Evolutionary conservation across 2,888 invertebrate species (phyloP).

Genomic region (Rotaria sp.): DNA sequence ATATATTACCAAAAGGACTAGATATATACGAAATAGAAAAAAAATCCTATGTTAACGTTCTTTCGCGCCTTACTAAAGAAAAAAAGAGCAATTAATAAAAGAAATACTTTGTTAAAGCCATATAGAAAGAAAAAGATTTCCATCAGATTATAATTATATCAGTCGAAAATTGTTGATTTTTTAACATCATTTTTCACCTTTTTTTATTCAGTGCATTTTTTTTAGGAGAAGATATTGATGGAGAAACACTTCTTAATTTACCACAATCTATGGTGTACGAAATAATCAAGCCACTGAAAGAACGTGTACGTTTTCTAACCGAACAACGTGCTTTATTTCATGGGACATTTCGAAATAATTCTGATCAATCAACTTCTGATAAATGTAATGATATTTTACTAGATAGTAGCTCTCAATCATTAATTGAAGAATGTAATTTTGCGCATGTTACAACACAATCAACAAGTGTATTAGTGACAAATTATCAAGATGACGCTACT

Average conservation of each 20-base stretch:
- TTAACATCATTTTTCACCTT: no score
- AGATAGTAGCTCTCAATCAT: neutral
- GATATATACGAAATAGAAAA: neutral
- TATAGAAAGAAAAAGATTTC: no score
- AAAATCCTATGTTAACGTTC: neutral
- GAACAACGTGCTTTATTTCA: neutral
- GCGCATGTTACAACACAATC: neutral
- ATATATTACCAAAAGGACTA: neutral
- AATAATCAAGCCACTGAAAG: neutral
- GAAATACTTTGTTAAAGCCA: no score
- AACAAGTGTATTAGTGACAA: neutral
- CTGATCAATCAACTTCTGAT: no score
- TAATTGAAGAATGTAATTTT: neutral
- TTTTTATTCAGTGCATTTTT: no score
- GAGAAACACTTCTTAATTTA: neutral
- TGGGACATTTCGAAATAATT: neutral
- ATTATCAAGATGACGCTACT: neutral
- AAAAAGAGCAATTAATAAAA: no score
- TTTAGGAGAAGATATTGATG: neutral
- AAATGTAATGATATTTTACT: neutral
- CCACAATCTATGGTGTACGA: neutral
- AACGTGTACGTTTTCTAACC: neutral
- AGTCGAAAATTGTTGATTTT: no score
- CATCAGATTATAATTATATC: no score
- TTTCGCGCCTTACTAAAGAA: neutral